Evolutionary conservation across 2,888 invertebrate species (phyloP), one percentile per base, ranked within the genome.

Genomic region (Idaea straminata): DNA sequence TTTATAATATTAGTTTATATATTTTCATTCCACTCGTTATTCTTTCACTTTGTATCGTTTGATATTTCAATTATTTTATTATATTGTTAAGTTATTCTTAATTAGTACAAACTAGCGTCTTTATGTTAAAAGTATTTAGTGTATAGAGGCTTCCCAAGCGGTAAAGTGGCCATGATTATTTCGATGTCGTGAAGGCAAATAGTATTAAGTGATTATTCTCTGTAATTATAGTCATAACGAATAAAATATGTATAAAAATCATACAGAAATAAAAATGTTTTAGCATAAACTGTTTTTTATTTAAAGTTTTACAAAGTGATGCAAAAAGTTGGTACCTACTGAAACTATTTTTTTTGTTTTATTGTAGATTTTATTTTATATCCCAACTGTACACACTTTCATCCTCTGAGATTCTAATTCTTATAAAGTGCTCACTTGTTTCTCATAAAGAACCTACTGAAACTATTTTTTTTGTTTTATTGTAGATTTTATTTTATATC

Each of bases 211-310:
- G 79, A 84, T 81, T 84, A 84, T 81, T 84, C 81, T 83, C 84
- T 84, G 82, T 84, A 86, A 83, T 47, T 83, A 62, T 62, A 70
- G 62, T 74, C 84, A 84, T 82, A 77, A 78, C 86, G 84, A 82
- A 86, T 80, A 79, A 85, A 81, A 76, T 83, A 84, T 89, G 87
- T 89, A 90, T 84, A 80, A 73, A n/a, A 81, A 83, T 82, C 84
- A 87, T 90, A 89, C 87, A 86, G 83, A 86, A 91, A 90, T 91
- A 89, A 92, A 91, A 85, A 88, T 87, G 91, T 88, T 90, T 91
- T 88, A 90, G 86, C 79, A 83, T 70, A 69, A 64, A 16, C 34
- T 16, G 59, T 13, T 34, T 59, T 59, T 59, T 59, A 4, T 59
- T 47, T 10, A 47, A 25, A 25, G 25, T 25, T 25, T 25, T 25